A percentile compares a stretch with the other conserved stretches of the same genome.
These are phyloP conservation scores for Lanius collurio DNA, from an alignment of 2,113 vertebrate species.

Conservation along the genomic window DNA sequence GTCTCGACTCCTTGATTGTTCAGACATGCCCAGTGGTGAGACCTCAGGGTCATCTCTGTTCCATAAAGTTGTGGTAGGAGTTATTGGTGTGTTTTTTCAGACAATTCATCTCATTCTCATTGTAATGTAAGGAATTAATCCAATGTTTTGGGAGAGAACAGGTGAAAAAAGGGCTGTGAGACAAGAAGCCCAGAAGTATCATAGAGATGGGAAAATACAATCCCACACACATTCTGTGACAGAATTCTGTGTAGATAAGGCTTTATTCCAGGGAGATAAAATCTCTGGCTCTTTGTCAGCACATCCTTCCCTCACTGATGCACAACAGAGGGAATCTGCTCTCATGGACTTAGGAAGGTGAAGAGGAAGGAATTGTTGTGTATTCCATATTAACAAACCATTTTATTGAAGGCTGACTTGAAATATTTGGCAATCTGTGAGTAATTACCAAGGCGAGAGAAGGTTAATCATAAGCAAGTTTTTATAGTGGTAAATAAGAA, in stretches of 20 bases:
- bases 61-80: not conserved
- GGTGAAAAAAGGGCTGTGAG: not conserved
- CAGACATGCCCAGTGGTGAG: not conserved
- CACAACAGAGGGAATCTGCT: not conserved
- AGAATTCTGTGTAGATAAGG: not conserved
- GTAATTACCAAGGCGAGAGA: not conserved
- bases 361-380: not conserved
- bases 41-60: not conserved
- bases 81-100: not conserved
- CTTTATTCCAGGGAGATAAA: not conserved
- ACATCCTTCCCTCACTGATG: not conserved
- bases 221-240: too few species aligned
- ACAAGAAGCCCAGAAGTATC: not conserved
- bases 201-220: not conserved
- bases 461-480: not conserved
- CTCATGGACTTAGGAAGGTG: not conserved
- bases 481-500: not conserved
- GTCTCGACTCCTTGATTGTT: not conserved
- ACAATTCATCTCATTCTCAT: not conserved
- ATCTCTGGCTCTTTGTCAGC: not conserved
- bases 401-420: not conserved
- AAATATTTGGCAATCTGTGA: not conserved
- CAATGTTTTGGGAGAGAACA: not conserved
- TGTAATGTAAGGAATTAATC: not conserved
- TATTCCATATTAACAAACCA: not conserved